A percentile compares a stretch with the other conserved stretches of the same genome.
Evolutionary conservation across 1,140 invertebrate species (phyloP).

Genomic region (Patella vulgata): DNA sequence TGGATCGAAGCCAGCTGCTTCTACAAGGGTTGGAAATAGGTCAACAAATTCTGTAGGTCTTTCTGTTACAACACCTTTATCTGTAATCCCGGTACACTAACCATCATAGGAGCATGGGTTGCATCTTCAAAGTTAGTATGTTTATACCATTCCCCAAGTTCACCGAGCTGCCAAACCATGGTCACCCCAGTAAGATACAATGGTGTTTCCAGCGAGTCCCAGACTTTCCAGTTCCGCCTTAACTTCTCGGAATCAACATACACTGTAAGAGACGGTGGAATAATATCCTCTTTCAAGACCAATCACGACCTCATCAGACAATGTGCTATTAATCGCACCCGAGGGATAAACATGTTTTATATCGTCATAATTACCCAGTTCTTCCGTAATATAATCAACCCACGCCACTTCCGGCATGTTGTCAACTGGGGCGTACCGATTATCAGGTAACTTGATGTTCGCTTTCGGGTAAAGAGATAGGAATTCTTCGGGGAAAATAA

Average conservation of each 20-base stretch:
- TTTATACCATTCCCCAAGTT: constrained; percentile 38
- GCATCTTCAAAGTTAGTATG: constrained; percentile 45
- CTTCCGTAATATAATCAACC: no score
- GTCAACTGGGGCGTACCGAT: no score
- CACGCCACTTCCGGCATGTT: no score
- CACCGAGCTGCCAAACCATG: no score
- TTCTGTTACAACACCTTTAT: constrained; percentile 42
- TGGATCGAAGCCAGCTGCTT: constrained; percentile 73
- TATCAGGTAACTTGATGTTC: constrained; percentile 17
- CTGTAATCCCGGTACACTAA: no score
- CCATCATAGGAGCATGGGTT: constrained; percentile 40
- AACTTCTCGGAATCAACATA: constrained; percentile 31
- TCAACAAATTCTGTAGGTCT: constrained; percentile 81
- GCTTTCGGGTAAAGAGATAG: constrained; percentile 27
- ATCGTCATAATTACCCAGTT: no score
- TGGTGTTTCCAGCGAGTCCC: constrained; percentile 35
- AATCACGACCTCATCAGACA: constrained; percentile 14
- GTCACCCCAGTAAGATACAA: constrained; percentile 38
- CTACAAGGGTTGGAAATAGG: constrained; percentile 84
- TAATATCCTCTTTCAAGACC: constrained; percentile 33
- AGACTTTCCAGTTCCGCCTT: constrained; percentile 26
- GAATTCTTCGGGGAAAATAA: constrained; percentile 33
- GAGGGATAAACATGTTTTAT: no score
- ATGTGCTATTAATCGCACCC: constrained; percentile 21
- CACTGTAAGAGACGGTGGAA: constrained; percentile 30